Conservation (phyloP, 2,797 vertebrate species). For the Helostoma temminkii region DNA sequence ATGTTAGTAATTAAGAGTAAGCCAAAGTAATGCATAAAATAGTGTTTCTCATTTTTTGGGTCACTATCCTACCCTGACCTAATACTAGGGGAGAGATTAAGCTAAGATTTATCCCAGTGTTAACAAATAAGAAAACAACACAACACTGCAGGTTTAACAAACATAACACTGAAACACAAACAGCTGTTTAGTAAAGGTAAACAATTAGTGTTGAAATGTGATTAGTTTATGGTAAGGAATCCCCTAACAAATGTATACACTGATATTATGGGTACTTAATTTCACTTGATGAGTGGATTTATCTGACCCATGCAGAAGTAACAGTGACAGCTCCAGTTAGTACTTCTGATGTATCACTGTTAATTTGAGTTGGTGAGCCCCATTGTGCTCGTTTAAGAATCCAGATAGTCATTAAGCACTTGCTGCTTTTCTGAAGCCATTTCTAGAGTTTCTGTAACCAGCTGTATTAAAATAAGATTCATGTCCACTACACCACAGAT, state of each 20-base stretch:
- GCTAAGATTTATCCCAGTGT: conserved; percentile 16
- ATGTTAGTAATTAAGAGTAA: conserved; percentile 58
- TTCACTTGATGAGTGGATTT: conserved; percentile 12
- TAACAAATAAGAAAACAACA: conserved; percentile 20
- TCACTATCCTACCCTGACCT: conserved; percentile 40
- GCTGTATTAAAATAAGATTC: background rate
- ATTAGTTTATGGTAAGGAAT: conserved; percentile 16
- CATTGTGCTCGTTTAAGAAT: no score
- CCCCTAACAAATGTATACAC: conserved; percentile 24
- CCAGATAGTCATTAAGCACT: no score
- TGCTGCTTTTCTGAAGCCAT: no score
- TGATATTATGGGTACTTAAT: background rate
- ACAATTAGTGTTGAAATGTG: conserved; percentile 12
- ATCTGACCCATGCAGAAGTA: background rate
- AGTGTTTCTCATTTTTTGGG: conserved; percentile 22
- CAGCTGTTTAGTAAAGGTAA: conserved; percentile 18
- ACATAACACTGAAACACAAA: conserved; percentile 35
- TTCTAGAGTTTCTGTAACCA: background rate
- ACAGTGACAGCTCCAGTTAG: background rate
- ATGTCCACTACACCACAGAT: no score
- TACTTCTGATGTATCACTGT: background rate
- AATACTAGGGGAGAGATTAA: conserved; percentile 32
- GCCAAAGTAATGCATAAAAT: conserved; percentile 59
- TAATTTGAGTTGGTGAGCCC: conserved; percentile 1
- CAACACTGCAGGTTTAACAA: conserved; percentile 18